phyloP scores from a whole-genome alignment of 2,797 vertebrate genomes.

The Alcedo atthis region DNA sequence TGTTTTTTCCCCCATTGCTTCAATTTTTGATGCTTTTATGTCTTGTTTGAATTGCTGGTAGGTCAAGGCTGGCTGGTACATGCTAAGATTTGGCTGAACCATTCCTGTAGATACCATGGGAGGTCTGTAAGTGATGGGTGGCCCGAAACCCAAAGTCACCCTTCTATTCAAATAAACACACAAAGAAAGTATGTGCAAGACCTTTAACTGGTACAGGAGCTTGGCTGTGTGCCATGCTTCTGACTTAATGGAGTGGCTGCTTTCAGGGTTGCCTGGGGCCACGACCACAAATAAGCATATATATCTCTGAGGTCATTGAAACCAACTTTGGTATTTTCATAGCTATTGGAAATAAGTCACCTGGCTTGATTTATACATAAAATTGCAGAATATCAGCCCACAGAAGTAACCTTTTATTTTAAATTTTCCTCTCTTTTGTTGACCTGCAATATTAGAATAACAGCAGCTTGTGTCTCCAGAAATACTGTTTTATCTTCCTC shows the following conservation, averaged over 20 bases:
- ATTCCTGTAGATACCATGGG: constrained; percentile 17
- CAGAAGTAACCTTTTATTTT: constrained; percentile 20
- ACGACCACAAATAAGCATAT: constrained; percentile 34
- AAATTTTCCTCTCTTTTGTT: constrained; percentile 7
- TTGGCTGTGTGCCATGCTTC: constrained; percentile 30
- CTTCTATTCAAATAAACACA: constrained; percentile 49
- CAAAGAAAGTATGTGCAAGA: constrained; percentile 44
- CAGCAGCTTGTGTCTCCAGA: not conserved
- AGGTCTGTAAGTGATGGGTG: constrained; percentile 52
- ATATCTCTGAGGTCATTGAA: constrained; percentile 54
- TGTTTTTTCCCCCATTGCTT: not conserved
- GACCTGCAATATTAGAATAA: not conserved
- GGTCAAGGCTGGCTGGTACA: not conserved
- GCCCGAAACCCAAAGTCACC: constrained; percentile 37
- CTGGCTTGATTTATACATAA: constrained; percentile 20
- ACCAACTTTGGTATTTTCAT: constrained; percentile 48
- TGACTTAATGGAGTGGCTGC: constrained; percentile 42
- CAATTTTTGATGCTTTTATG: not conserved
- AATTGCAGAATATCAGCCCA: not conserved
- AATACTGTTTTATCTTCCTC: not conserved
- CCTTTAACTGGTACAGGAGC: constrained; percentile 47
- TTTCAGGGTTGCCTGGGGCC: constrained; percentile 40
- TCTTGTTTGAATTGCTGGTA: not conserved
- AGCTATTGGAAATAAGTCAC: constrained; percentile 33
- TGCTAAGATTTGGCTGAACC: constrained; percentile 2